Conservation (phyloP, 1,140 invertebrate genomes). For the Ips typographus region DNA sequence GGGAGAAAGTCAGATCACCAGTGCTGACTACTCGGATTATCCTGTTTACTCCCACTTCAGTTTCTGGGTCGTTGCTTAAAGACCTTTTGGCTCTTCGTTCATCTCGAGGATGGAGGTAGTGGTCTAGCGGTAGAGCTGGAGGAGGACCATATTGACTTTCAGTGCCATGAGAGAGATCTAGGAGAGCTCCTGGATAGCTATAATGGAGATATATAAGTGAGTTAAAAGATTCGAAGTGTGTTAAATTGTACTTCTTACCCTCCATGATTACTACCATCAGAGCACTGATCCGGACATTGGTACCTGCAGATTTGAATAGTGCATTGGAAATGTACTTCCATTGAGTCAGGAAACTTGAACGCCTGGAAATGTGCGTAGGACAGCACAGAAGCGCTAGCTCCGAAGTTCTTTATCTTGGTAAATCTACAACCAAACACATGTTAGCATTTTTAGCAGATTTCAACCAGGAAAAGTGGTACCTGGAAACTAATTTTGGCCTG, state of each 20-base stretch:
- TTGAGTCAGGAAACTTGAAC: constrained; percentile 94
- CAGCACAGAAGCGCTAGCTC: constrained; percentile 85
- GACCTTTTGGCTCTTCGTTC: constrained; percentile 70
- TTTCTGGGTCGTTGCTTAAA: constrained; percentile 63
- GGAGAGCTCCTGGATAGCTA: constrained; percentile 48
- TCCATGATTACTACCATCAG: constrained; percentile 53
- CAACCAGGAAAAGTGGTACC: constrained; percentile 6
- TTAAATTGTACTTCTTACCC: constrained; percentile 31
- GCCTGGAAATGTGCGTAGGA: constrained; percentile 94
- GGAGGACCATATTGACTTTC: constrained; percentile 71
- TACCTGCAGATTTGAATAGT: constrained; percentile 93
- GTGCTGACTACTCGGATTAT: constrained; percentile 84
- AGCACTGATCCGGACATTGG: constrained; percentile 89
- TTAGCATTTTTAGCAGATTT: neutral
- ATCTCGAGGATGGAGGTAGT: constrained; percentile 70
- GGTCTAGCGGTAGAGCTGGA: constrained; percentile 60
- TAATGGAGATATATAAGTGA: neutral
- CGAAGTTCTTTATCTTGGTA: constrained; percentile 95
- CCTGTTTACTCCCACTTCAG: constrained; percentile 79
- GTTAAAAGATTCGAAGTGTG: no score
- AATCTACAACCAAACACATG: constrained; percentile 58
- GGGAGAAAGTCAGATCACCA: constrained; percentile 79
- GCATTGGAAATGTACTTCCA: constrained; percentile 96
- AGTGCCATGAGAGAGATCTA: constrained; percentile 59
- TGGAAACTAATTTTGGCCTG: constrained; percentile 88